Base-by-base conservation (phyloP, 1,140 invertebrate genomes). In the Holotrichia oblita region DNA sequence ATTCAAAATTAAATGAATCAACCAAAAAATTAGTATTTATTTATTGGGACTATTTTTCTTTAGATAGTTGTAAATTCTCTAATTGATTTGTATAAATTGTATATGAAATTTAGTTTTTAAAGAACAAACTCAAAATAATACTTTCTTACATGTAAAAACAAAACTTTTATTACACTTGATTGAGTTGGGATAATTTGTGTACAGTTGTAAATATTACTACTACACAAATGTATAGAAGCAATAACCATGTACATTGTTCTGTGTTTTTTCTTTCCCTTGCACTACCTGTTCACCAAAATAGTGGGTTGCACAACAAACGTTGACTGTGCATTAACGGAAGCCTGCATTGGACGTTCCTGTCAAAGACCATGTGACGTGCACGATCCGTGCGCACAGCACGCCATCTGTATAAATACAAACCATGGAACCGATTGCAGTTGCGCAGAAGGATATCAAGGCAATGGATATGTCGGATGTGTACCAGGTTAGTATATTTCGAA, bases 341-440 rank as follows among this genome's bases (percentile, higher is more conserved):
- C 93, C 83, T 97, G 95, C 89, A 91, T 96, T 85, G 92, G 93
- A 86, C 89, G 91, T 83, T 90, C 91, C 87, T 97, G 95, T 86
- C 92, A 93, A 87, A 92, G 93, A 87, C 96, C 95, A 22, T 97
- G 96, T 87, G 91, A 91, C 81, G 89, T 94, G 77, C 92, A 92
- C 82, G 94, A 95, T 86, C 94, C 93, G 12, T 98, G 96, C 85
- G 94, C 93, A 80, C 89, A 90, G 80, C 93, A 96, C 86, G 95
- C 96, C 44, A 89, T 95, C 78, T 98, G 96, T 88, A 91, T 96
- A 85, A 96, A 96, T 83, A 93, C 92, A n/a, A 95, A 96, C 82
- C 96, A 97, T 84, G 92, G 91, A 79, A 92, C 94, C 1, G 93
- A 96, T 79, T 97, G 96, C 85, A 94, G 91, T 82, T 97, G 96